Evolutionary conservation across 2,888 invertebrate species (phyloP).

Genomic region (Pristionchus mayeri): DNA sequence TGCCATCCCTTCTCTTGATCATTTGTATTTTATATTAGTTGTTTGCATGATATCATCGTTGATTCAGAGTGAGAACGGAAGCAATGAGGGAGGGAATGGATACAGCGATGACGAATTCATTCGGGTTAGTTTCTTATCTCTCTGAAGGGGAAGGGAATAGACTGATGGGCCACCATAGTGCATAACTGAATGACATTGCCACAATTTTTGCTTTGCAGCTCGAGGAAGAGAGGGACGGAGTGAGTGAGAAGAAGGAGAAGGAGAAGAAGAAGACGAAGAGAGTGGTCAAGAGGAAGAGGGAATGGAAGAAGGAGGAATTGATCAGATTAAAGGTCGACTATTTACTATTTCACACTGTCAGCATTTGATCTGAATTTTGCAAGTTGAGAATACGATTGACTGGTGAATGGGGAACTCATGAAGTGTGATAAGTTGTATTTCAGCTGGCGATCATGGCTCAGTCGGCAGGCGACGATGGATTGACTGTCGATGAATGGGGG

Average conservation of each 20-base stretch:
- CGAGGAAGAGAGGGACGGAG: neutral
- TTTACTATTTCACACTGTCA: neutral
- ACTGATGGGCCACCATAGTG: too few species aligned
- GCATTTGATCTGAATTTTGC: neutral
- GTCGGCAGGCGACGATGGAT: too few species aligned
- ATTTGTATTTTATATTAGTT: too few species aligned
- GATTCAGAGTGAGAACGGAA: constrained; percentile 10
- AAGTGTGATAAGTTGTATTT: too few species aligned
- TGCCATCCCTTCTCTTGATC: neutral
- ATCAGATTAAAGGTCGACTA: constrained; percentile 14
- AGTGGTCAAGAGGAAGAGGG: neutral
- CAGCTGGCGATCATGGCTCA: constrained; percentile 35
- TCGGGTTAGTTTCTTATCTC: neutral
- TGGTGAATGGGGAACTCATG: neutral
- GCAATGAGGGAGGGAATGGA: neutral
- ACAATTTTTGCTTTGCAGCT: neutral
- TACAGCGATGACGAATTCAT: neutral
- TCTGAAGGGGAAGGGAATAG: too few species aligned
- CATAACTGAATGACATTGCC: neutral
- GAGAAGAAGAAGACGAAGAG: neutral
- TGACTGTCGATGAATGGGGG: constrained; percentile 34
- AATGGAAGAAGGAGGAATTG: constrained; percentile 41
- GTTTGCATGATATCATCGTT: too few species aligned
- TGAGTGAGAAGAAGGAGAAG: constrained; percentile 1
- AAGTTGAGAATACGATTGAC: neutral